A percentile compares a stretch with the other conserved stretches of the same genome.
Evolutionary conservation across 1,140 invertebrate genomes (phyloP).

Genomic region (Pseudomyrmex sp.): DNA sequence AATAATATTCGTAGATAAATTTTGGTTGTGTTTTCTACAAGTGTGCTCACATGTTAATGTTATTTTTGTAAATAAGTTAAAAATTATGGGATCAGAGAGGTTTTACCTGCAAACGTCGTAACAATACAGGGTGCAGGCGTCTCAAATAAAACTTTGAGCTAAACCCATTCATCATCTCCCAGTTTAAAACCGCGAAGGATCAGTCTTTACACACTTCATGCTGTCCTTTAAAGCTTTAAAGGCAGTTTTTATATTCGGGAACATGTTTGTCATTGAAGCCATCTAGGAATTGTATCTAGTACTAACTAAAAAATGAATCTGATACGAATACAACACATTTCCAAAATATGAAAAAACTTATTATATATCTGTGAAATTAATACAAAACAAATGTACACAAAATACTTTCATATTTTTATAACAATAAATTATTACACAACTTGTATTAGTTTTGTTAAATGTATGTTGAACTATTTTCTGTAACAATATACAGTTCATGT

Average conservation of each 20-base stretch:
- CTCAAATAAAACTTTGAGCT: slow-evolving; percentile 76
- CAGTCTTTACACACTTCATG: neutral
- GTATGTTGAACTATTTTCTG: too few relatives aligned
- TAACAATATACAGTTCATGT: too few relatives aligned
- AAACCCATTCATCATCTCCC: slow-evolving; percentile 81
- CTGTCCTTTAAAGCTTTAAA: slow-evolving; percentile 39
- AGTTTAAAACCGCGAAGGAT: slow-evolving; percentile 80
- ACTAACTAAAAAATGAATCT: neutral
- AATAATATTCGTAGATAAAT: neutral
- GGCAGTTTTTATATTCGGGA: slow-evolving; percentile 55
- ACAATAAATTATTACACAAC: too few relatives aligned
- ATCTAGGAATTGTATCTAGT: slow-evolving; percentile 54
- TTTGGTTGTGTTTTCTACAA: neutral
- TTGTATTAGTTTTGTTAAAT: too few relatives aligned
- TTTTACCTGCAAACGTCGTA: slow-evolving; percentile 80
- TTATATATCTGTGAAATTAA: too few relatives aligned
- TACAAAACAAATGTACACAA: too few relatives aligned
- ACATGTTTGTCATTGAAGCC: slow-evolving; percentile 46
- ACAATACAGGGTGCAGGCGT: slow-evolving; percentile 79
- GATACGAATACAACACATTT: too few relatives aligned
- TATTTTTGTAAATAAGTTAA: neutral
- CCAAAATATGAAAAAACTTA: too few relatives aligned
- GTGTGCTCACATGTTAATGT: neutral
- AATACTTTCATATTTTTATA: too few relatives aligned
- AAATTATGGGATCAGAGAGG: slow-evolving; percentile 79